Evolutionary conservation across 2,888 invertebrate species (phyloP).

Genomic region (Boloria euphrosyne): DNA sequence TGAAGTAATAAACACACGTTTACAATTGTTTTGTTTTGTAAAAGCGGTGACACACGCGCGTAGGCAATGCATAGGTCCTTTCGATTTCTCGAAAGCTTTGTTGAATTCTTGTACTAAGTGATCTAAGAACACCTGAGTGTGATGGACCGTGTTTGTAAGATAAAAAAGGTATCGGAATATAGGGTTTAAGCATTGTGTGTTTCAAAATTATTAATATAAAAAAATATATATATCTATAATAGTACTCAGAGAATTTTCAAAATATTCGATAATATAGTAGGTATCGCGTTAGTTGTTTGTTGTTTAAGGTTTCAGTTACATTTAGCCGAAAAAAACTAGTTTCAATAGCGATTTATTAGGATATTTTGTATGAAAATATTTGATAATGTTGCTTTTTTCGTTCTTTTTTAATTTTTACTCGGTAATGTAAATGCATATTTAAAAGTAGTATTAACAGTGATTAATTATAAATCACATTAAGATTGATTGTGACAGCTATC

Average conservation of each 20-base stretch:
- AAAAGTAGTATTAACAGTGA: too few species aligned
- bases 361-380: too few species aligned
- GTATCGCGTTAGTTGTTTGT: neutral
- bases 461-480: too few species aligned
- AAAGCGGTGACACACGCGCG: slow-evolving; percentile 26
- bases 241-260: neutral
- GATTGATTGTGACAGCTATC: too few species aligned
- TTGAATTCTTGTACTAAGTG: slow-evolving; percentile 15
- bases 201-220: too few species aligned
- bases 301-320: neutral
- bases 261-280: too few species aligned
- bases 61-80: slow-evolving; percentile 22
- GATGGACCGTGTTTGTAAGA: slow-evolving; percentile 19
- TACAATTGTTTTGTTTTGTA: slow-evolving; percentile 30
- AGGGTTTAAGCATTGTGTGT: neutral
- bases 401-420: too few species aligned
- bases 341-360: too few species aligned
- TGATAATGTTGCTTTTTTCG: too few species aligned
- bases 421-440: too few species aligned
- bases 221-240: neutral
- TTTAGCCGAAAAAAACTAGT: too few species aligned
- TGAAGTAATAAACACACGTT: slow-evolving; percentile 27
- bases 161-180: slow-evolving; percentile 16
- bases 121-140: neutral
- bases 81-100: slow-evolving; percentile 18